Base-by-base conservation (phyloP, 1,140 invertebrate genomes). In the Amphibalanus amphitrite region DNA sequence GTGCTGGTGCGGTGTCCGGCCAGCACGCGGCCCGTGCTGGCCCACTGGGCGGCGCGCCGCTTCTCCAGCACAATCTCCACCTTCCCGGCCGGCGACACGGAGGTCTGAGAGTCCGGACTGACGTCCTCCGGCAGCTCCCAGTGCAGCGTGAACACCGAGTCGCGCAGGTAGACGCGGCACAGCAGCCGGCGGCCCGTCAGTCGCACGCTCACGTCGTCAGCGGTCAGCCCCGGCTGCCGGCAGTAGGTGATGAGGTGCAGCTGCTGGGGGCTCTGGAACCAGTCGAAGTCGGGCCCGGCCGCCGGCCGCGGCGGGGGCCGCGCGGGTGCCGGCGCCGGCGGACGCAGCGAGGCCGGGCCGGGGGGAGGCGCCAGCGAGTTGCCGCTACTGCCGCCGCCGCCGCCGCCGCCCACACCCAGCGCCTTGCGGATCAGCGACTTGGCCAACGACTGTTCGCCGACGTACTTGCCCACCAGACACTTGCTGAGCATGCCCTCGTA, bases 401-500 rank as follows among this genome's bases (percentile, higher is more conserved):
- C n/a, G 71, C 69, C 64, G 29, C 20, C 28, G 29, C 25, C 33
- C 40, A 67, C 28, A 30, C 33, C 47, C 28, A 69, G 67, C 70
- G 72, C 38, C 65, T 29, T 73, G 28, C 69, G 67, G 69, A 71
- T 71, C 67, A 74, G 69, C 15, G 73, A 28, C 25, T 67, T 67
- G 69, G 70, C 67, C 84, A 77, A 78, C n/a, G 69, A 76, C 71
- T 28, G 65, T 67, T 26, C 28, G 8, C 65, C 26, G 3, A 28
- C 65, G 17, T 28, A 85, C 64, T 79, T 87, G 29, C 95, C 95
- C 29, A 98, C 86, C 29, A 89, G 82, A 81, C 95, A 98, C 81
- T 95, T 96, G 73, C 90, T 86, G 47, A 98, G 82, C 79, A 98
- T 88, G 67, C 90, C 92, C 78, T 95, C 90, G 79, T 90, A 95